Percentiles rank a stretch among this genome's conserved stretches.
Evolutionary conservation across 1,140 invertebrate genomes (phyloP).

Genomic region (Drosophila saltans): DNA sequence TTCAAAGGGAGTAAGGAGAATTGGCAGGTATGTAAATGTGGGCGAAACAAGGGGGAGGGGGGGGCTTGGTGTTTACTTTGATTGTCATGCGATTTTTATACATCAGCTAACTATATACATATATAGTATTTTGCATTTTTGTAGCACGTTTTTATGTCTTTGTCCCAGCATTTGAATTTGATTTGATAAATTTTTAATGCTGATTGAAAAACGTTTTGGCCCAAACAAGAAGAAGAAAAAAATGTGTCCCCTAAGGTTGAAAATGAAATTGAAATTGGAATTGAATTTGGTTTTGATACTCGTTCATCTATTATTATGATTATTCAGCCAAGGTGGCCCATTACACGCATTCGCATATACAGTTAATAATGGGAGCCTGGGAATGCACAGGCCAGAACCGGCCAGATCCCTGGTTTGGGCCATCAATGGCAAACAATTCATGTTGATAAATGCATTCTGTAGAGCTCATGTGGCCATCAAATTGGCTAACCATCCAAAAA

Average conservation of each 20-base stretch:
- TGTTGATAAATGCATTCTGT: slow-evolving; percentile 71
- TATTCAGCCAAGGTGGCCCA: slow-evolving; percentile 71
- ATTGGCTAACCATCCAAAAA: slow-evolving; percentile 49
- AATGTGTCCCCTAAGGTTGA: slow-evolving; percentile 64
- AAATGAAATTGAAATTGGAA: slow-evolving; percentile 32
- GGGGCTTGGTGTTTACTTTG: slow-evolving; percentile 37
- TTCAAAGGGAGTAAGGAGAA: background rate
- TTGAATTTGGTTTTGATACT: slow-evolving; percentile 41
- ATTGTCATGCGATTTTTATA: slow-evolving; percentile 77
- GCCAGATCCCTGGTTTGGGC: slow-evolving; percentile 22
- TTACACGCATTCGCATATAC: slow-evolving; percentile 56
- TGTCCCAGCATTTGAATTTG: slow-evolving; percentile 64
- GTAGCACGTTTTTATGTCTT: slow-evolving; percentile 39
- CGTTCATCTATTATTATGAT: slow-evolving; percentile 47
- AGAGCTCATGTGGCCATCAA: slow-evolving; percentile 58
- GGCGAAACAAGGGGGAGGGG: background rate
- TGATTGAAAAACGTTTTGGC: slow-evolving; percentile 75
- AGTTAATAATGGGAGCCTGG: slow-evolving; percentile 68
- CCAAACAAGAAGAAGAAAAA: slow-evolving; percentile 17
- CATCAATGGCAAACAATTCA: slow-evolving; percentile 70
- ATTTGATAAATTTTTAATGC: slow-evolving; percentile 81
- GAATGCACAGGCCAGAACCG: slow-evolving; percentile 49
- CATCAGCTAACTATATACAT: slow-evolving; percentile 26
- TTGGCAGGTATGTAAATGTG: background rate
- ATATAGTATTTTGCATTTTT: slow-evolving; percentile 60